Evolutionary conservation across 2,888 invertebrate species (phyloP).

Genomic region (Melanchra persicariae): DNA sequence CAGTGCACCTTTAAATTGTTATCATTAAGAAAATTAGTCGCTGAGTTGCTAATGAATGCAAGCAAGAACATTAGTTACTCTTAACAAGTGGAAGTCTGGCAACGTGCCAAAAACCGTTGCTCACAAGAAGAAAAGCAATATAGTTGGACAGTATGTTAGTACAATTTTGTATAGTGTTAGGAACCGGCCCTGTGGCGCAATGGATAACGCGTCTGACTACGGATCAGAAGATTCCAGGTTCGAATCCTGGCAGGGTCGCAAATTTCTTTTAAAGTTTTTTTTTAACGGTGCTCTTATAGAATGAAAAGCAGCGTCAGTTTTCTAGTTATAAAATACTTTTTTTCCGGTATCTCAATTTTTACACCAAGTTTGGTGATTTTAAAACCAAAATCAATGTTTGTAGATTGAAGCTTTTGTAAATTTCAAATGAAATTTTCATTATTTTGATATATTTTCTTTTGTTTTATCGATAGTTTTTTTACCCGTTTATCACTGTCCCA

Average conservation of each 20-base stretch:
- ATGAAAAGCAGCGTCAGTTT: background rate
- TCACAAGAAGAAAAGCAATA: background rate
- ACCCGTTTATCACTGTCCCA: slow-evolving; percentile 18
- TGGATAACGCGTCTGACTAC: slow-evolving; percentile 93
- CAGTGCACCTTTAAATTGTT: background rate
- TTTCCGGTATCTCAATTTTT: background rate
- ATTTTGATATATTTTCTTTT: too few species aligned
- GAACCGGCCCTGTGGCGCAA: slow-evolving; percentile 91
- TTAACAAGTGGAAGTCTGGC: slow-evolving; percentile 25
- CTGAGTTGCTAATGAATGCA: slow-evolving; percentile 23
- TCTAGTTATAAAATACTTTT: background rate
- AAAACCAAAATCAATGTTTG: too few species aligned
- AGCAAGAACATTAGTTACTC: background rate
- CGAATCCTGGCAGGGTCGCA: slow-evolving; percentile 92
- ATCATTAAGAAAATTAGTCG: slow-evolving; percentile 1
- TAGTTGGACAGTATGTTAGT: background rate
- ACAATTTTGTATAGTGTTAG: background rate
- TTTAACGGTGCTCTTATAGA: background rate
- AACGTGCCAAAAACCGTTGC: slow-evolving; percentile 16
- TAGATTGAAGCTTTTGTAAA: too few species aligned
- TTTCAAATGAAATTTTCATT: background rate
- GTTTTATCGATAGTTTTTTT: slow-evolving; percentile 47
- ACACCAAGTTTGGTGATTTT: too few species aligned
- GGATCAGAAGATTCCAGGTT: slow-evolving; percentile 93
- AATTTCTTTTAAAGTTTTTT: background rate